Percentiles rank a stretch among this genome's conserved stretches.
Evolutionary conservation across 1,140 invertebrate genomes (phyloP).

Genomic region (Euborellia annulipes): DNA sequence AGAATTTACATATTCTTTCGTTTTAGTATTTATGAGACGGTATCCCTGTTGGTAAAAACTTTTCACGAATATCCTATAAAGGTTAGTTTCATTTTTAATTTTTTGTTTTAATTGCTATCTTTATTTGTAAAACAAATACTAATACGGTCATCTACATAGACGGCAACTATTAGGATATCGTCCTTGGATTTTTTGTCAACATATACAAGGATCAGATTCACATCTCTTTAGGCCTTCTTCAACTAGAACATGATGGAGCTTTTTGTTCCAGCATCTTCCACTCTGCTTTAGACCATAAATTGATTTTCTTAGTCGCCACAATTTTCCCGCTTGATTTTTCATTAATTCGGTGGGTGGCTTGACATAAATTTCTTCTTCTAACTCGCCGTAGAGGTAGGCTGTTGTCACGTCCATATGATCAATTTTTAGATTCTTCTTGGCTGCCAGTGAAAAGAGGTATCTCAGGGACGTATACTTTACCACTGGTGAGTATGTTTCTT

Average conservation of each 20-base stretch:
- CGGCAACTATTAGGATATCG: too few relatives aligned
- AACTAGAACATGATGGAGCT: background rate
- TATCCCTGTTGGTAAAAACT: too few relatives aligned
- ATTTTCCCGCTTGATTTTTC: background rate
- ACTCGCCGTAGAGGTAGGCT: conserved; percentile 17
- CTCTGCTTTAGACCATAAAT: background rate
- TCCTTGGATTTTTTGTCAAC: too few relatives aligned
- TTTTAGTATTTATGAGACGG: too few relatives aligned
- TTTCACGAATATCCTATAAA: too few relatives aligned
- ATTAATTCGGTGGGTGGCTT: conserved; percentile 14
- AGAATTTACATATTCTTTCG: too few relatives aligned
- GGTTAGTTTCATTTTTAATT: too few relatives aligned
- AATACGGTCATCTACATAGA: too few relatives aligned
- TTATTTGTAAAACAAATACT: too few relatives aligned
- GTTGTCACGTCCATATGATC: conserved; percentile 14
- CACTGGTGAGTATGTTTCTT: background rate
- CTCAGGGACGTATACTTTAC: background rate
- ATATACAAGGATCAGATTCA: too few relatives aligned
- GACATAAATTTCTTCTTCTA: conserved; percentile 19
- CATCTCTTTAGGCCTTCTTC: background rate
- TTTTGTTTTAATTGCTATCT: too few relatives aligned
- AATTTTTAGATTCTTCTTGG: conserved; percentile 6
- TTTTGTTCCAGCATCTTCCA: background rate
- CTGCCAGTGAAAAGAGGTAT: conserved; percentile 2
- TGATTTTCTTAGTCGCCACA: background rate